A percentile compares a stretch with the other conserved stretches of the same genome.
Conservation (phyloP, 2,888 invertebrate species). For the Limenitis camilla region DNA sequence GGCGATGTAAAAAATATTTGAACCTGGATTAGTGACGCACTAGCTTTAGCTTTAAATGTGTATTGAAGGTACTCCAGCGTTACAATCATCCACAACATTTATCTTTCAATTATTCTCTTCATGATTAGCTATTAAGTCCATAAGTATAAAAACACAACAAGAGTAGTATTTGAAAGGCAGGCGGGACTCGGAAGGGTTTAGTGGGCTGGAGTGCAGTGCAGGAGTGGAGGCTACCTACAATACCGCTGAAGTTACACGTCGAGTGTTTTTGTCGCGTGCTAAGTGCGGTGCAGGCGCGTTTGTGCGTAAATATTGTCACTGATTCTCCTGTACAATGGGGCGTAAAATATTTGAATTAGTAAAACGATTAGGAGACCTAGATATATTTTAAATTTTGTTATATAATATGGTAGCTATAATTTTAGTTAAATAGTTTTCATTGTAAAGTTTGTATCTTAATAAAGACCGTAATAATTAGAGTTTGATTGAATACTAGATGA, state of each 20-base stretch:
- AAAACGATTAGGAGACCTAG: no score
- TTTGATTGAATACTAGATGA: no score
- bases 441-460: no score
- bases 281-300: conserved; percentile 36
- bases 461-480: no score
- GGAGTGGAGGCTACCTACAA: conserved; percentile 40
- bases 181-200: conserved; percentile 28
- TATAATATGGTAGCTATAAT: no score
- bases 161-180: conserved; percentile 24
- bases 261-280: conserved; percentile 40
- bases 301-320: conserved; percentile 45
- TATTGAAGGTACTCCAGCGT: not conserved
- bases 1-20: no score
- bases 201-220: conserved; percentile 38
- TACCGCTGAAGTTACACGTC: conserved; percentile 41
- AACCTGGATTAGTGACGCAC: no score
- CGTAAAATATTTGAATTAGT: not conserved
- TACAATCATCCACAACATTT: not conserved
- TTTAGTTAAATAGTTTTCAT: no score
- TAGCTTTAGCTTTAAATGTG: not conserved
- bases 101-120: not conserved
- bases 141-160: conserved; percentile 10
- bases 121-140: conserved; percentile 9
- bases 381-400: no score
- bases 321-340: conserved; percentile 20